Evolutionary conservation across 2,113 vertebrate species (phyloP), one percentile per base, ranked within the genome.

Genomic region (Danionella cerebrum): DNA sequence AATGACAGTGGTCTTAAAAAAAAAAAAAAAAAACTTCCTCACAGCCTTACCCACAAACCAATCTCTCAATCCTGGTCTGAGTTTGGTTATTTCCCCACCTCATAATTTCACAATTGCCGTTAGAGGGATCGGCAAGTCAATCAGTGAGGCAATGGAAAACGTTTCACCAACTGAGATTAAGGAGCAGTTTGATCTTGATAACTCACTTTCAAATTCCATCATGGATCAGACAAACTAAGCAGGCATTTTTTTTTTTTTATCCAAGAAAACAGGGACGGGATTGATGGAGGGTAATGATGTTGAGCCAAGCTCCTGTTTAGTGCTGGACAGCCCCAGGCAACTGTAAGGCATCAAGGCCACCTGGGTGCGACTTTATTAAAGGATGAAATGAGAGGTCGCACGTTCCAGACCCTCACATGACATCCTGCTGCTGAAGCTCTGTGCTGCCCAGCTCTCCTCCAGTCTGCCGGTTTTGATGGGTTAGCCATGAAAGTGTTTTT

Each of bases 351-450:
- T 85, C 79, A 87, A 86, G 86, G 86, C 86, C 88, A 87, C 86
- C 86, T 86, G 87, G 86, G 87, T 86, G 79, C 80, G 75, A 84
- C 87, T 88, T 90, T 90, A 90, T 90, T 89, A 90, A 89, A 87
- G 85, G 86, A 88, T 87, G 83, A 89, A 89, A 89, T 84, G 85
- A 87, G 86, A 85, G 88, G 88, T 85, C 86, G 86, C 82, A 83
- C 81, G 78, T 82, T 78, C 51, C 78, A 68, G 80, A 78, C 82
- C 77, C 79, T 76, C 82, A 80, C 85, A 86, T 84, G 83, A 88
- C 83, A 82, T 85, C 83, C 85, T 75, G 80, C 81, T 82, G 85
- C 83, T 87, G 79, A 74, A 76, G 76, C 82, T 74, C 73, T 44
- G 65, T 18, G 47, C 39, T 60, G 50, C 47, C 58, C 59, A 31